Evolutionary conservation across 2,888 invertebrate genomes (phyloP), one percentile per base, ranked within the genome.

Genomic region (Phyllotreta striolata): DNA sequence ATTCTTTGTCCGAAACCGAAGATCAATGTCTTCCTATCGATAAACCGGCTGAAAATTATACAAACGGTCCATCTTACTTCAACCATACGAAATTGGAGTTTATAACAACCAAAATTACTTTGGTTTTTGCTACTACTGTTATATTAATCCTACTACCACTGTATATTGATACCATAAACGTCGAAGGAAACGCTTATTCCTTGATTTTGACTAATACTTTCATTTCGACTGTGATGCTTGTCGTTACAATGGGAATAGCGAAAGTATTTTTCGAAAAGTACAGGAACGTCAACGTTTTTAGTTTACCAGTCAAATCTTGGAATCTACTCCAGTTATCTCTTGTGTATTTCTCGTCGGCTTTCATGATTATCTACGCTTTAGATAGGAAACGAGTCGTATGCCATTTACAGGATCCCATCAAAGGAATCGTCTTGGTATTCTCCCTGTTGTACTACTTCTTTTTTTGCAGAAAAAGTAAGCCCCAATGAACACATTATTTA

Each of bases 401-500:
- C 68, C 87, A 87, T 74, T 78, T 87, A 43, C 87, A 87, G 73
- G 87, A 87, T 76, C 87, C 87, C 0, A 83, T 87, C 43, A 86
- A 87, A 73, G 86, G 85, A 55, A 81, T 86, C 46, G 81, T 85
- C 4, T 75, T 87, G 55, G 85, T 86, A 7, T 86, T 85, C 72
- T 84, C 86, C 0, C 77, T 86, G 55, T 81, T 86, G 9, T 85
- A 85, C 75, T 87, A 86, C 73, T 87, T 87, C 79, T 85, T 86
- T 77, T 85, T 85, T 74, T 86, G 86, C 72, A 83, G 83, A 70
- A 86, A 85, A 79, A 82, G 86, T 87, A 79, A 84, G 84, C 79
- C 65, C 8, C 34, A 14, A 24, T 24, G 24, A 24, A 24, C n/a
- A 24, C 24, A 24, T 3, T 3, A 24, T 3, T 4, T 24, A 3